Conservation (phyloP, 2,797 vertebrate species). For the Enteromius afrohamiltoni region DNA sequence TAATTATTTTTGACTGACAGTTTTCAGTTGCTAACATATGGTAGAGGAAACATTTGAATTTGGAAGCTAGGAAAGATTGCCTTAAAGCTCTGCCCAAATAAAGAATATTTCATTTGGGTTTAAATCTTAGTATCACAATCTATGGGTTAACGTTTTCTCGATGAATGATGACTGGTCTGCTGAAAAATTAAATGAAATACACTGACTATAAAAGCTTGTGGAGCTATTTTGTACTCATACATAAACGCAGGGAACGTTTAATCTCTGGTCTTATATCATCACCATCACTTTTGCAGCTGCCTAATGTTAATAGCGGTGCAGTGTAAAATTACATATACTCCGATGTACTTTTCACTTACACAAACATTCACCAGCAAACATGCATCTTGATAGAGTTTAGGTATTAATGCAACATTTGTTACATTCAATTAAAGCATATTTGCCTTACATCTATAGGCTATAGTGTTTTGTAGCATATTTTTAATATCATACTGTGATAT, state of each 20-base stretch:
- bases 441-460: not conserved
- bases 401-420: not conserved
- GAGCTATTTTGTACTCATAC: constrained; percentile 59
- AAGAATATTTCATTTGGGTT: not conserved
- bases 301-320: constrained; percentile 41
- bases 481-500: not conserved
- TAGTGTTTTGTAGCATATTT: not conserved
- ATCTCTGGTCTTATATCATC: constrained; percentile 62
- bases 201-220: constrained; percentile 1
- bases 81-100: not conserved
- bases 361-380: not conserved
- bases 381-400: not conserved
- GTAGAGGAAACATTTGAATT: constrained; percentile 21
- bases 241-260: constrained; percentile 52
- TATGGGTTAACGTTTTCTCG: not conserved
- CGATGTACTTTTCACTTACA: not conserved
- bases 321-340: constrained; percentile 49
- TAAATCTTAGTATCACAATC: not conserved
- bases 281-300: constrained; percentile 48
- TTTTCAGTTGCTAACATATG: constrained; percentile 46
- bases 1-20: constrained; percentile 54
- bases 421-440: not conserved
- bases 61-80: not conserved
- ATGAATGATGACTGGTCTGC: constrained; percentile 50
- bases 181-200: constrained; percentile 34